Percentiles rank a stretch among this genome's conserved stretches.
These are phyloP conservation scores for Oasisia sp. DNA, from an alignment of 2,888 invertebrate species.

Conservation along the genomic window DNA sequence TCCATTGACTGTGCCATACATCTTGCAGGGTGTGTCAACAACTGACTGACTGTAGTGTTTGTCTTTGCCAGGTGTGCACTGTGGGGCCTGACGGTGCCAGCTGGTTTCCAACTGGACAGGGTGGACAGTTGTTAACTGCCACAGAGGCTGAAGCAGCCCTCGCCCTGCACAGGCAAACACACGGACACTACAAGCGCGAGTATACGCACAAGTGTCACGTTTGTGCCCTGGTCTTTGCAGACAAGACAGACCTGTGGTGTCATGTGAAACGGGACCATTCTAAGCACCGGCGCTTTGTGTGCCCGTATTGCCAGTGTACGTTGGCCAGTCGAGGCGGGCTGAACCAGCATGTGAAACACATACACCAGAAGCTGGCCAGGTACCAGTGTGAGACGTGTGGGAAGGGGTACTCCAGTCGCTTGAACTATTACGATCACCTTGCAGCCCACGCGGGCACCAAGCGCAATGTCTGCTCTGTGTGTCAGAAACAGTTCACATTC, in stretches of 20 bases:
- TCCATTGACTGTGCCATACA: too few relatives aligned
- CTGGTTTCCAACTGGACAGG: not conserved
- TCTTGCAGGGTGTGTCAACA: not conserved
- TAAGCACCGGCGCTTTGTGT: not conserved
- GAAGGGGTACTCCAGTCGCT: not conserved
- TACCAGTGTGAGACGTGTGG: not conserved
- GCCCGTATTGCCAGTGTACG: not conserved
- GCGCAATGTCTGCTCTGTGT: not conserved
- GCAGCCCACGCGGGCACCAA: not conserved
- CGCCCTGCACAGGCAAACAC: not conserved
- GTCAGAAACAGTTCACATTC: not conserved
- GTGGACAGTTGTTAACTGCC: not conserved
- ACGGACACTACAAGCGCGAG: conserved; percentile 3
- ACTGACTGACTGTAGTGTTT: not conserved
- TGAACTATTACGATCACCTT: not conserved
- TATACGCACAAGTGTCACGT: not conserved
- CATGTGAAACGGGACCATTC: not conserved
- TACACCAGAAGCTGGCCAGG: conserved; percentile 8
- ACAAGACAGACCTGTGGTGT: not conserved
- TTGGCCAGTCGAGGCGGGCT: not conserved
- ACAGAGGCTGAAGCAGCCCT: not conserved
- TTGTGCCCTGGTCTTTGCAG: not conserved
- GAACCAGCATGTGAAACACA: not conserved
- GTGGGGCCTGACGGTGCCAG: not conserved
- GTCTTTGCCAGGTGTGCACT: not conserved